Conservation (phyloP, 2,797 vertebrate genomes). For the Pogoniulus pusillus region DNA sequence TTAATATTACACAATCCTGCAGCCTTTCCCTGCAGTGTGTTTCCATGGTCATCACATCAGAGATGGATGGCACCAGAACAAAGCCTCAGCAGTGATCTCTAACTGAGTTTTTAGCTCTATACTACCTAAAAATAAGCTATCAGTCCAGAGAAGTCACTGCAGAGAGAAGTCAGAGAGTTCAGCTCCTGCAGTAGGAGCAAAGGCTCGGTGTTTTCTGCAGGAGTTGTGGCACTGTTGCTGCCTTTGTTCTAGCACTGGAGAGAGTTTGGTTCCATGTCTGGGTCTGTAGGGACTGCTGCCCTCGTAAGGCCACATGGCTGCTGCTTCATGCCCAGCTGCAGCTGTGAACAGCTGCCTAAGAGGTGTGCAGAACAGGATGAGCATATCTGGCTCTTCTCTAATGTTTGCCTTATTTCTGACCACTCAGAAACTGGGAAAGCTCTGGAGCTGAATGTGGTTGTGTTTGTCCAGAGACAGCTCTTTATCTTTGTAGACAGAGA, state of each 20-base stretch:
- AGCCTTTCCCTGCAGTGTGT: background rate
- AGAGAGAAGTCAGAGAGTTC: background rate
- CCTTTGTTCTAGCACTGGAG: background rate
- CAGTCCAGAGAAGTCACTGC: background rate
- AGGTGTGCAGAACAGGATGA: background rate
- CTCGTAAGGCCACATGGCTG: background rate
- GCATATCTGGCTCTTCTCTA: background rate
- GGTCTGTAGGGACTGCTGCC: background rate
- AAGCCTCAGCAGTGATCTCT: background rate
- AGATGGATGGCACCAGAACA: background rate
- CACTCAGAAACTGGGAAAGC: background rate
- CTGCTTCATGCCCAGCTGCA: background rate
- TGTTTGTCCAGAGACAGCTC: background rate
- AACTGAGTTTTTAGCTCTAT: background rate
- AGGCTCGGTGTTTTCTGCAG: background rate
- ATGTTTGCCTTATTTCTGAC: background rate
- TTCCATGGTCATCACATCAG: background rate
- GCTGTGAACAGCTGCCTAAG: background rate
- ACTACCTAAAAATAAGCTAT: background rate
- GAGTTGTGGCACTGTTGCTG: background rate
- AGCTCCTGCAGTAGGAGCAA: background rate
- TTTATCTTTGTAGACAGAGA: background rate
- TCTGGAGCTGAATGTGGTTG: background rate
- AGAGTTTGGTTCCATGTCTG: background rate
- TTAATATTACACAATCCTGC: constrained; percentile 8